Base-by-base conservation (phyloP, 2,113 vertebrate species). In the Cepphus grylle region DNA sequence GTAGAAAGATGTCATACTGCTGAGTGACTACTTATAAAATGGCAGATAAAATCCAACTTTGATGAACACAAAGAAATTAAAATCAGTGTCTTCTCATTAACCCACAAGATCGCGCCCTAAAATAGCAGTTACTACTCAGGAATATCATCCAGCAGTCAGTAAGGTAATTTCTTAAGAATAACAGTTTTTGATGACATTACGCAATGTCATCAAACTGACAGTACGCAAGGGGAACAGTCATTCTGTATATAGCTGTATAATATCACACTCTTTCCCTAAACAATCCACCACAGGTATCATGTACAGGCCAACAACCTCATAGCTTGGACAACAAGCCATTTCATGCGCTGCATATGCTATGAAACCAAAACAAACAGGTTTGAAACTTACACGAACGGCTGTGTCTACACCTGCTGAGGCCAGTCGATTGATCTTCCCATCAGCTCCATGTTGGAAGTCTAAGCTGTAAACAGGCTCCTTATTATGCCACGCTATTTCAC, bases 401-500 rank as follows among this genome's bases (percentile, higher is more conserved):
- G 99, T 99, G 98, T 99, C 99, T 89, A 99, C 99, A 27, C 99
- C 99, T 1, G 99, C 99, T 2, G 99, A 99, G 4, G 99, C 99
- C 96, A 99, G 94, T 4, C 99, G 97, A 74, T 99, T 98, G 52
- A 98, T 96, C 79, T 97, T 98, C 72, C 98, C 98, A 8, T 99
- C 98, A 0, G 97, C 47, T n/a, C 98, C 98, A 17, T 98, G 99
- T 90, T 99, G 99, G 96, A 99, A 99, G 90, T 99, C 99, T 94
- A 99, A 95, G 95, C 99, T 99, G 98, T 99, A 99, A 34, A 99
- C 98, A 0, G 99, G 99, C 94, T 99, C 99, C 92, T 99, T 99
- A 90, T 99, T 99, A 86, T 99, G 99, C 99, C 99, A 99, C 2
- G 98, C 99, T 38, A 99, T 99, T 74, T 99, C 99, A 97, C 99